Evolutionary conservation across 2,888 invertebrate genomes (phyloP).

Genomic region (Biston stratarius): DNA sequence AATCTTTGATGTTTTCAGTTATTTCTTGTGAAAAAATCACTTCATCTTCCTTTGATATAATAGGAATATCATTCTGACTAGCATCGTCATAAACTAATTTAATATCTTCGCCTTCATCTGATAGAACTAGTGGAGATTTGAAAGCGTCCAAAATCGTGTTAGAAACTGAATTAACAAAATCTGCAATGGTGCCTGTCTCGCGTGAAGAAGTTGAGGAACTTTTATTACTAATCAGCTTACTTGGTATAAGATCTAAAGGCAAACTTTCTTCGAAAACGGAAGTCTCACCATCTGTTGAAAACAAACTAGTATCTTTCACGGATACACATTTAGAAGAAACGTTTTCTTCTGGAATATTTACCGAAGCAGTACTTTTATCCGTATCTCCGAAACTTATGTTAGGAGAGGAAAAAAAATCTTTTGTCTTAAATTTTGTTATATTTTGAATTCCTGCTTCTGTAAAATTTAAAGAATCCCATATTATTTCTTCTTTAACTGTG

Average conservation of each 20-base stretch:
- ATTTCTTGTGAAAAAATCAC: conserved; percentile 59
- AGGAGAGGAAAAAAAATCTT: conserved; percentile 67
- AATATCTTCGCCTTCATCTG: conserved; percentile 70
- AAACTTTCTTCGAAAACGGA: conserved; percentile 88
- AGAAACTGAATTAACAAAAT: conserved; percentile 59
- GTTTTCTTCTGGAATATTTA: conserved; percentile 36
- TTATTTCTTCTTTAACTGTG: conserved; percentile 59
- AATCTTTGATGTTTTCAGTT: conserved; percentile 52
- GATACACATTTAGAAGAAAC: conserved; percentile 50
- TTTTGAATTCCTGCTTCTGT: conserved; percentile 66
- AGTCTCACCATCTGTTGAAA: conserved; percentile 80
- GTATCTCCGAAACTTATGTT: conserved; percentile 71
- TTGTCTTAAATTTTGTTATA: conserved; percentile 61
- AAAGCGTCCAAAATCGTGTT: conserved; percentile 69
- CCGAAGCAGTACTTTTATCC: conserved; percentile 47
- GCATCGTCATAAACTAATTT: conserved; percentile 74
- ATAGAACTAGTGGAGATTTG: conserved; percentile 61
- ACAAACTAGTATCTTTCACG: conserved; percentile 72
- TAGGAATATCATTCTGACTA: conserved; percentile 32
- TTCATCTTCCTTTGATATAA: conserved; percentile 55
- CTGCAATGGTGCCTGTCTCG: conserved; percentile 45
- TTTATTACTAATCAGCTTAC: conserved; percentile 75
- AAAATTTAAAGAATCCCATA: conserved; percentile 76
- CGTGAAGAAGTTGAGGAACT: conserved; percentile 35
- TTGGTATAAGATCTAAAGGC: conserved; percentile 80